Base-by-base conservation (phyloP, 2,888 invertebrate species). In the Molanna angustata region DNA sequence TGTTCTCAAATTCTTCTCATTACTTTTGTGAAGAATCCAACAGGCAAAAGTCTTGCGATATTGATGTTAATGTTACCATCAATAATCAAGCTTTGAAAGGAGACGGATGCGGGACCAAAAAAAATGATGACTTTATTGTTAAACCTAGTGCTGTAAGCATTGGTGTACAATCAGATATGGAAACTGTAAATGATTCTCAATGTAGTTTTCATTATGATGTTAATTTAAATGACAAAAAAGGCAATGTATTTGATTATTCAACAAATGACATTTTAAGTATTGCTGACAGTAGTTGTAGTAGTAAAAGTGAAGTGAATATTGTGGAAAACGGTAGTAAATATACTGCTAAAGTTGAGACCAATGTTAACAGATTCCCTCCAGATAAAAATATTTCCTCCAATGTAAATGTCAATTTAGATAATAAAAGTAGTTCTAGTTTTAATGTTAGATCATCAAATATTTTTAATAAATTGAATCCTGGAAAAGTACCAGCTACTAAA, bases 1-100 rank as follows among this genome's bases (percentile, higher is more conserved):
- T 76, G 61, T 65, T 77, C 31, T 76, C 76, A 13, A 44, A 56
- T 41, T 49, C 54, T 4, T n/a, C 20, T 2, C 16, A 35, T 6
- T 37, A 43, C 4, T 39, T 21, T 11, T 21, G 16, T 20, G 22
- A 37, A 37, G 14, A 20, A 4, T 39, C 40, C 11, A 37, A 14
- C n/a, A 47, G 40, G 37, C 52, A 44, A 7, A 40, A 49, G 27
- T 48, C 49, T 19, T 52, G 49, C 32, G 44, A 54, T 48, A 46
- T 54, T n/a, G 51, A 44, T n/a, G 37, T 49, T 14, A 53, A 53
- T 43, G 57, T 44, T 11, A 40, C 32, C 16, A 35, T 46, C 3
- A 32, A 33, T 22, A 42, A 22, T 35, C 33, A 49, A 2, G 16
- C 49, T n/a, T 22, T 39, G 19, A 32, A 39, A 21, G 45, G 52